Evolutionary conservation across 2,888 invertebrate species (phyloP), one percentile per base, ranked within the genome.

Genomic region (Lottia gigantea): DNA sequence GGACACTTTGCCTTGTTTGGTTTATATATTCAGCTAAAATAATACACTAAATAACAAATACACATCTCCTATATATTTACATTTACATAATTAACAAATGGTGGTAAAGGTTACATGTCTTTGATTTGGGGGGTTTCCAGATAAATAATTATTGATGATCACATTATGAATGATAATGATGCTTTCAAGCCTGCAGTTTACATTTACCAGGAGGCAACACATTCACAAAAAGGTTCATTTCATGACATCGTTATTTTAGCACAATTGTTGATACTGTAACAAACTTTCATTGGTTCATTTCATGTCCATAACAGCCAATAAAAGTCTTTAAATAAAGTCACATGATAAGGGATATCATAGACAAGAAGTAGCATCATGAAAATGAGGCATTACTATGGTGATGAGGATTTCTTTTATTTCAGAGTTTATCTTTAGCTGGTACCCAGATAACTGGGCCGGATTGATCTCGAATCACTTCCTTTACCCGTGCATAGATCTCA

Each of bases 361-460:
- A 46, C 26, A 40, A 40, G 46, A 64, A 45, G 26, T 64, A 46
- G 64, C 40, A 31, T 40, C 19, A 46, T 19, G 19, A 40, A n/a
- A 31, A 31, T 64, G 26, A 46, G 19, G 55, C 55, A 23, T 55
- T 23, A 16, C 23, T 3, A 55, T 55, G 23, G 25, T 46, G 55
- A 45, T 66, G 47, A 46, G 67, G 61, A 64, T 72, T 40, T 40
- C 40, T 8, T 40, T 40, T 11, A 40, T 11, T 40, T 84, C 81
- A 85, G 70, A 87, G 82, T 73, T 85, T 85, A 69, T 98, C 97
- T 88, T 97, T 96, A 78, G 96, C 94, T 82, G 97, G 96, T 85
- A 98, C 95, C 98, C 98, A 98, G 90, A 98, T 97, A 85, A 92
- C 93, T 87, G 97, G 96, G 78, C 97, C 97, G 82, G 96, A 95